Conservation (phyloP, 2,888 invertebrate species). For the Sisyra terminalis region DNA sequence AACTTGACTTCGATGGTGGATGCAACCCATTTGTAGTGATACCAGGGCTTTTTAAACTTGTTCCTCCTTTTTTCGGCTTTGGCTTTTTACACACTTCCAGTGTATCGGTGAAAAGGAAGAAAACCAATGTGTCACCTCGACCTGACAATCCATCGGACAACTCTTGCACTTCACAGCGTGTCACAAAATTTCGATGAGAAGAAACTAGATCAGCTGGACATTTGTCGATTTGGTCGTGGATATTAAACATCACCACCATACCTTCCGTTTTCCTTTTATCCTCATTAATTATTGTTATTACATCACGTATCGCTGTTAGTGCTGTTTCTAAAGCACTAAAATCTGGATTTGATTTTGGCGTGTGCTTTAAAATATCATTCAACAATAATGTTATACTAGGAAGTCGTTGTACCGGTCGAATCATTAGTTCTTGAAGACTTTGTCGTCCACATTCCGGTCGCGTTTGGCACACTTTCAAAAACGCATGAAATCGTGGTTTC, state of each 20-base stretch:
- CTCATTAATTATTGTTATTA: conserved; percentile 94
- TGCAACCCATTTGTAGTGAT: conserved; percentile 37
- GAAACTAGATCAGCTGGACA: conserved; percentile 91
- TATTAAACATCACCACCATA: conserved; percentile 90
- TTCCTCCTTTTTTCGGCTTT: conserved; percentile 61
- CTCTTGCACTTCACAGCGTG: conserved; percentile 78
- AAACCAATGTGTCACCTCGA: conserved; percentile 69
- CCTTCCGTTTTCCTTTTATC: conserved; percentile 94
- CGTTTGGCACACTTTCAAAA: conserved; percentile 87
- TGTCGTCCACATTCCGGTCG: conserved; percentile 94
- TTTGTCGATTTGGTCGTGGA: conserved; percentile 95
- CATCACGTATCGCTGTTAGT: conserved; percentile 74
- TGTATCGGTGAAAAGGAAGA: conserved; percentile 89
- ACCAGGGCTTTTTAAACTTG: conserved; percentile 48
- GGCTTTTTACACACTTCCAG: conserved; percentile 77
- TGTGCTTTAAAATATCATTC: conserved; percentile 87
- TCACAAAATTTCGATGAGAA: conserved; percentile 79
- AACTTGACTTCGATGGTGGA: conserved; percentile 17
- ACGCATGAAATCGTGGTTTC: conserved; percentile 95
- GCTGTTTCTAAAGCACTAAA: conserved; percentile 70
- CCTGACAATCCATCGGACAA: conserved; percentile 70
- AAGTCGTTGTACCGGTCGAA: conserved; percentile 93
- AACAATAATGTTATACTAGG: conserved; percentile 91
- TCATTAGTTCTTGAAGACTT: conserved; percentile 87
- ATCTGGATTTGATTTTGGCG: conserved; percentile 77